Conservation (phyloP, 2,113 vertebrate genomes). For the Antechinus flavipes region DNA sequence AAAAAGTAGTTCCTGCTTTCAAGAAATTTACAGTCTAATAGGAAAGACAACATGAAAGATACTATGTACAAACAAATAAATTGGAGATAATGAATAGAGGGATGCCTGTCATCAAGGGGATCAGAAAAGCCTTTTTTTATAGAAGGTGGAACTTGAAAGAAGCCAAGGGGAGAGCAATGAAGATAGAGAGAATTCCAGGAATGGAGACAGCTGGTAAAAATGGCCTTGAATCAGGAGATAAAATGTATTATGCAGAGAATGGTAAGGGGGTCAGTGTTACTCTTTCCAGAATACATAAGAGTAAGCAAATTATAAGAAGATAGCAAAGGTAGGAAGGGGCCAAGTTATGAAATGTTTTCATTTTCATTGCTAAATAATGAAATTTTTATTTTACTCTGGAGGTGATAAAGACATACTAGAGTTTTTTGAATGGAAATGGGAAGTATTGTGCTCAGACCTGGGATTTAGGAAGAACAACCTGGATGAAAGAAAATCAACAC, state of each 20-base stretch:
- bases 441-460: background rate
- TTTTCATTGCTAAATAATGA: background rate
- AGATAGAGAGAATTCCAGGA: background rate
- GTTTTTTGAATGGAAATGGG: background rate
- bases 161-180: background rate
- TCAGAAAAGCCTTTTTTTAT: background rate
- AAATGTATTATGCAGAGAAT: background rate
- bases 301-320: background rate
- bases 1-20: background rate
- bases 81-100: background rate
- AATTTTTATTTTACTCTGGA: background rate
- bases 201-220: background rate
- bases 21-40: background rate
- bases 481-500: no score
- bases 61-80: background rate
- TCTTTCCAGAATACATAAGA: background rate
- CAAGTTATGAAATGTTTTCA: background rate
- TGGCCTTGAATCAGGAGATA: background rate
- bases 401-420: background rate
- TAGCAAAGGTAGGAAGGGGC: background rate
- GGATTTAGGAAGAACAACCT: background rate
- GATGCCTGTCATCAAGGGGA: background rate
- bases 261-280: background rate
- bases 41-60: background rate
- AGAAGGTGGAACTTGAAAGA: background rate